Conservation (phyloP, 2,888 invertebrate genomes). For the Rotaria socialis region DNA sequence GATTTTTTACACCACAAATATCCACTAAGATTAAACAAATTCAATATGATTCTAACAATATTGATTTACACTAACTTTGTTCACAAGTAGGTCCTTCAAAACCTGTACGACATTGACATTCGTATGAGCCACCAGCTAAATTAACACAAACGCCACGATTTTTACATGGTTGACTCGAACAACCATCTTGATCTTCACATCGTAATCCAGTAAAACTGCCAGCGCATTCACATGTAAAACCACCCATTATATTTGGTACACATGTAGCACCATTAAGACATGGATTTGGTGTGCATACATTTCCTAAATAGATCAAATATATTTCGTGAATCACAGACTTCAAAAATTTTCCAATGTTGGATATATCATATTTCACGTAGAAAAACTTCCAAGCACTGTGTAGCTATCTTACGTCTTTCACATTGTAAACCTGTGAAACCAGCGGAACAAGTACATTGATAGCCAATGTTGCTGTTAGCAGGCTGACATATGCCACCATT, state of each 20-base stretch:
- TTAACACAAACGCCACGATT: conserved; percentile 48
- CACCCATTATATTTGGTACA: conserved; percentile 30
- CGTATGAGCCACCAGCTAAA: conserved; percentile 28
- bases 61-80: neutral
- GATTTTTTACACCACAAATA: conserved; percentile 43
- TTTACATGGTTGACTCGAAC: conserved; percentile 43
- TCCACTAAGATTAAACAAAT: neutral
- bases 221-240: conserved; percentile 48
- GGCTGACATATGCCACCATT: conserved; percentile 41
- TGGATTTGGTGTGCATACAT: conserved; percentile 45
- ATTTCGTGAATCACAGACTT: too few species aligned
- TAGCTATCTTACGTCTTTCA: conserved; percentile 41
- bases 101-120: conserved; percentile 39
- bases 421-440: conserved; percentile 48
- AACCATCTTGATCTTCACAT: conserved; percentile 23
- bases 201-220: conserved; percentile 46
- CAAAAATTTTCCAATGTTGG: too few species aligned
- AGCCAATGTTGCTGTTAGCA: conserved; percentile 34
- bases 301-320: neutral
- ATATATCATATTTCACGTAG: too few species aligned
- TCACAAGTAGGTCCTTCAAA: conserved; percentile 37
- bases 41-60: too few species aligned
- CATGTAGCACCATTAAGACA: conserved; percentile 49
- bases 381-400: too few species aligned
- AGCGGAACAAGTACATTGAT: conserved; percentile 44